A percentile compares a stretch with the other conserved stretches of the same genome.
These are phyloP conservation scores for Manduca sexta DNA, from an alignment of 1,140 invertebrate genomes.

Conservation along the genomic window DNA sequence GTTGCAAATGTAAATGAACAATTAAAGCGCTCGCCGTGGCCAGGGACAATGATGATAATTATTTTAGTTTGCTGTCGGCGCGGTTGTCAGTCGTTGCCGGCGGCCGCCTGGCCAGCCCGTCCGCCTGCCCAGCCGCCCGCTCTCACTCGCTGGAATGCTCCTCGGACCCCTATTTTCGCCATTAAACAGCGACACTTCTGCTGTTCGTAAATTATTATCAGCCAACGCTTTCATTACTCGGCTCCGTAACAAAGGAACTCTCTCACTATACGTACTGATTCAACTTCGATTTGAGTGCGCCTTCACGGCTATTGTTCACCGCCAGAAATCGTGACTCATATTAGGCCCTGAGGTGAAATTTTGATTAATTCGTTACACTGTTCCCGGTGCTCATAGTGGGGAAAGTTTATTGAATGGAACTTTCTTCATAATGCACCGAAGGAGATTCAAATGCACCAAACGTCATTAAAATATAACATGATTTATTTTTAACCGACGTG, in stretches of 20 bases:
- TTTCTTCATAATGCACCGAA: constrained; percentile 18
- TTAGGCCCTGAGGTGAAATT: constrained; percentile 64
- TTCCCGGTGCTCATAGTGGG: constrained; percentile 38
- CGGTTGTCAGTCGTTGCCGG: constrained; percentile 46
- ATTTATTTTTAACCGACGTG: no score
- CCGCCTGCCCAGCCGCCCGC: constrained; percentile 24
- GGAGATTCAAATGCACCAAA: neutral
- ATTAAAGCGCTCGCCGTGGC: constrained; percentile 69
- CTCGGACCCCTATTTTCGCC: constrained; percentile 65
- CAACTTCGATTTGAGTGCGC: constrained; percentile 59
- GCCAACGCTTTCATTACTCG: constrained; percentile 69
- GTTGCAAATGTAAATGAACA: constrained; percentile 73
- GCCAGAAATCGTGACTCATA: constrained; percentile 61
- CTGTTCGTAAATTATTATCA: constrained; percentile 73
- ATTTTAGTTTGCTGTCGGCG: constrained; percentile 70
- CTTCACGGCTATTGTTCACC: constrained; percentile 57
- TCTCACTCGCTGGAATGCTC: constrained; percentile 55
- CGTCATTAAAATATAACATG: no score
- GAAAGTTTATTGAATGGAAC: constrained; percentile 49
- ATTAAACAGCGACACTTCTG: constrained; percentile 71
- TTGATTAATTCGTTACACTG: constrained; percentile 69
- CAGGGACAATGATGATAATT: constrained; percentile 72
- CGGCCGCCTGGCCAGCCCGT: constrained; percentile 34
- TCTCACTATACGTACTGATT: constrained; percentile 60
- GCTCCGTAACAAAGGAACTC: constrained; percentile 65